Conservation (phyloP, 2,113 vertebrate genomes). For the Chunga burmeisteri region DNA sequence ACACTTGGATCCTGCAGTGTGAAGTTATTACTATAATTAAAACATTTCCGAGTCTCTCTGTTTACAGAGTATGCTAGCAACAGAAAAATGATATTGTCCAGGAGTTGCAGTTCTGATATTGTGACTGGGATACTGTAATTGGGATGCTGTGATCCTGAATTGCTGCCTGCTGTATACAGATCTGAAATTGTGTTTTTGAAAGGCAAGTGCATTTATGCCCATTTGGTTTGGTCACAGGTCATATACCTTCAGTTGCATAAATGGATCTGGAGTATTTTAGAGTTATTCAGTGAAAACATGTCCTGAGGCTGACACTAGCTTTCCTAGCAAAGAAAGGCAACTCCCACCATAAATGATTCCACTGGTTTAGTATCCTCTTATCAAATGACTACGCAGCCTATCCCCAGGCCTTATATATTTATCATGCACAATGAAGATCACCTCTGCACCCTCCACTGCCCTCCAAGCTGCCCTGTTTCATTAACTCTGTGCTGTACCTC, state of each 20-base stretch:
- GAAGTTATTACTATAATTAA: conserved; percentile 20
- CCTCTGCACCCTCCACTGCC: neutral
- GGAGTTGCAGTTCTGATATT: neutral
- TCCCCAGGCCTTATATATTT: neutral
- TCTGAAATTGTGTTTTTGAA: neutral
- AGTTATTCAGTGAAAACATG: neutral
- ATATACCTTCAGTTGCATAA: neutral
- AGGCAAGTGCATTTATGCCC: neutral
- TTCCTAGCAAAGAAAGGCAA: neutral
- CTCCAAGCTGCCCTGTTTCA: neutral
- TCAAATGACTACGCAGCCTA: neutral
- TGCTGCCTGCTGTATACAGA: neutral
- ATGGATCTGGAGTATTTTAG: neutral
- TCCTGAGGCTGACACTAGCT: neutral
- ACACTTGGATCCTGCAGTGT: neutral
- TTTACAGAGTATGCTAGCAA: neutral
- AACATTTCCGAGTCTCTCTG: neutral
- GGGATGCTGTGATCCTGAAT: neutral
- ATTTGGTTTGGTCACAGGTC: neutral
- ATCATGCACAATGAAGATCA: neutral
- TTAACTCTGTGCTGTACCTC: neutral
- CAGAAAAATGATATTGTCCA: neutral
- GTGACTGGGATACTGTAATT: neutral
- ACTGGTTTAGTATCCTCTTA: neutral
- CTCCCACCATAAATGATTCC: neutral